These are phyloP conservation scores for Oenanthe oenanthe DNA, from an alignment of 2,113 vertebrate species.

Conservation along the genomic window DNA sequence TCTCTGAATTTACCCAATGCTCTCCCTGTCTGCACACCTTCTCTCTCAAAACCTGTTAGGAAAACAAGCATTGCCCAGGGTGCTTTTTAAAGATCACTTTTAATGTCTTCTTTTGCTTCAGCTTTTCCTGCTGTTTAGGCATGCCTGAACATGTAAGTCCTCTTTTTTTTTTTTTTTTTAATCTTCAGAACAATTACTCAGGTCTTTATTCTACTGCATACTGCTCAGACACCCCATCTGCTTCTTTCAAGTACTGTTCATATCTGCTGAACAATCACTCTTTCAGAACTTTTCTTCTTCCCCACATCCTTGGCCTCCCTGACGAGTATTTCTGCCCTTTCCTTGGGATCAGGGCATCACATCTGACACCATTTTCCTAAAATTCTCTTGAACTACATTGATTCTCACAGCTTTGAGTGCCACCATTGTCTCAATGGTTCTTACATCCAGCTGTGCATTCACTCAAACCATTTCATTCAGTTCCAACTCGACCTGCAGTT, in stretches of 20 bases:
- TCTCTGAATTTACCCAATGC: not conserved
- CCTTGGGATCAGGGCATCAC: not conserved
- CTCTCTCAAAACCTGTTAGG: not conserved
- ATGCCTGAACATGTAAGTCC: not conserved
- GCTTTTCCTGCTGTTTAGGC: not conserved
- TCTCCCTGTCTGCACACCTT: not conserved
- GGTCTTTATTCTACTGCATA: not conserved
- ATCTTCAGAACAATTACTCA: not conserved
- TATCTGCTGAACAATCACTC: not conserved
- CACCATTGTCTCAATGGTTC: not conserved
- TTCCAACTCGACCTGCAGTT: not conserved
- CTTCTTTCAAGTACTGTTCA: not conserved
- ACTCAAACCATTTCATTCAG: not conserved
- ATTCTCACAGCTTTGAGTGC: not conserved
- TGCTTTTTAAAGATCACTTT: not conserved
- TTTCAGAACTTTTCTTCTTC: not conserved
- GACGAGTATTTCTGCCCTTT: not conserved
- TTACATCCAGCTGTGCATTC: not conserved
- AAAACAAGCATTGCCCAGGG: not conserved
- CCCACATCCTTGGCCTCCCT: not conserved
- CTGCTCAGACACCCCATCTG: not conserved
- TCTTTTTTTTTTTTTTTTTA: not conserved
- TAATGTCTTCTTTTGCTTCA: not conserved
- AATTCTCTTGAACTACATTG: not conserved
- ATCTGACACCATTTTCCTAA: not conserved